Conservation (phyloP, 2,888 invertebrate genomes). For the Poecilobothrus nobilitatus region DNA sequence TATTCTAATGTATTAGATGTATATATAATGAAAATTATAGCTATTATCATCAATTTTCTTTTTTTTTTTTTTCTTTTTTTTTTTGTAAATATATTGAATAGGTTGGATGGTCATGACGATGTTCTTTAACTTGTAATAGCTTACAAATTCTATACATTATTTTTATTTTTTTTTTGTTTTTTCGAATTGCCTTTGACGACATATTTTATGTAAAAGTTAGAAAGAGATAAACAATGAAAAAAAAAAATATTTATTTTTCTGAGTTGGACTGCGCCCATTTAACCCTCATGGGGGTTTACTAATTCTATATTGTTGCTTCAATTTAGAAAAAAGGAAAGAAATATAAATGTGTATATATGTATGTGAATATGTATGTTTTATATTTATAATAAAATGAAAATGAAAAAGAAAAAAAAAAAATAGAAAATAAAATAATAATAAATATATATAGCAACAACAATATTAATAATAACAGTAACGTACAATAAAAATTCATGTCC, state of each 20-base stretch:
- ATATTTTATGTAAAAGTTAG: background rate
- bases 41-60: too few species aligned
- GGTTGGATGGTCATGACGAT: too few species aligned
- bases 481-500: constrained; percentile 24
- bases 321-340: background rate
- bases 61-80: too few species aligned
- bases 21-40: too few species aligned
- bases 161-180: too few species aligned
- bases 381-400: background rate
- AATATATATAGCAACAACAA: too few species aligned
- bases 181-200: too few species aligned
- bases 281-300: constrained; percentile 5
- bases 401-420: background rate
- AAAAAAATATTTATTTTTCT: background rate
- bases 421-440: background rate
- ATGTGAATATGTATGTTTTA: background rate
- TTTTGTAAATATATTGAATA: too few species aligned
- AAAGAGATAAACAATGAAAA: background rate
- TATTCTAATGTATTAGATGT: too few species aligned
- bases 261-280: background rate
- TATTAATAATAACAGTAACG: too few species aligned
- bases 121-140: too few species aligned
- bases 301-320: constrained; percentile 2
- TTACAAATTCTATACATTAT: too few species aligned
- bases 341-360: background rate